Percentiles rank a stretch among this genome's conserved stretches.
Conservation (phyloP, 2,888 invertebrate species). For the Phragmatobia fuliginosa region DNA sequence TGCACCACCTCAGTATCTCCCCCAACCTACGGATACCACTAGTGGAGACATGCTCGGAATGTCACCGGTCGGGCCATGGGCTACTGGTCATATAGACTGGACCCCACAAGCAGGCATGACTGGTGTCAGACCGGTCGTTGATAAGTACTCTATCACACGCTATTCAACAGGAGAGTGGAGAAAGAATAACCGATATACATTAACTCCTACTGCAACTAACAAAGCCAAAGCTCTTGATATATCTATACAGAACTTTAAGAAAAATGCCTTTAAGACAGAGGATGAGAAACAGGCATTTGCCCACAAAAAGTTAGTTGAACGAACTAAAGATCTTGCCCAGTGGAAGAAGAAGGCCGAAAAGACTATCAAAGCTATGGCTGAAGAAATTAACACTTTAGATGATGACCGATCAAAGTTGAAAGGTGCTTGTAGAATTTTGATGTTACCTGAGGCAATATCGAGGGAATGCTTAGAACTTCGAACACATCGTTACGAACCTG, state of each 20-base stretch:
- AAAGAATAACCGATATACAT: constrained; percentile 83
- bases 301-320: constrained; percentile 63
- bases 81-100: constrained; percentile 91
- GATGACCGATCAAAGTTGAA: constrained; percentile 88
- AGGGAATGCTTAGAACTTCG: constrained; percentile 91
- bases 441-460: constrained; percentile 90
- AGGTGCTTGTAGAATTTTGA: constrained; percentile 88
- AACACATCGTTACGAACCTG: constrained; percentile 90
- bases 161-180: constrained; percentile 92
- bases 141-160: constrained; percentile 92
- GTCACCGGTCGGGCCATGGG: constrained; percentile 89
- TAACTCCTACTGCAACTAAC: constrained; percentile 72
- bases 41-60: constrained; percentile 79
- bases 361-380: constrained; percentile 87
- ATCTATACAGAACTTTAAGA: constrained; percentile 63
- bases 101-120: constrained; percentile 90
- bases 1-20: constrained; percentile 76
- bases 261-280: constrained; percentile 87
- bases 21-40: constrained; percentile 76
- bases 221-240: constrained; percentile 67
- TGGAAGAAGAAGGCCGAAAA: constrained; percentile 91
- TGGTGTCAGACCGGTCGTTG: constrained; percentile 91
- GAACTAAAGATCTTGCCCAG: constrained; percentile 80
- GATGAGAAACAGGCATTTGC: constrained; percentile 82
- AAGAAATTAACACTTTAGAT: constrained; percentile 89